A percentile compares a stretch with the other conserved stretches of the same genome.
These are phyloP conservation scores for Actenoides lindsayi DNA, from an alignment of 2,113 vertebrate genomes.

Conservation along the genomic window DNA sequence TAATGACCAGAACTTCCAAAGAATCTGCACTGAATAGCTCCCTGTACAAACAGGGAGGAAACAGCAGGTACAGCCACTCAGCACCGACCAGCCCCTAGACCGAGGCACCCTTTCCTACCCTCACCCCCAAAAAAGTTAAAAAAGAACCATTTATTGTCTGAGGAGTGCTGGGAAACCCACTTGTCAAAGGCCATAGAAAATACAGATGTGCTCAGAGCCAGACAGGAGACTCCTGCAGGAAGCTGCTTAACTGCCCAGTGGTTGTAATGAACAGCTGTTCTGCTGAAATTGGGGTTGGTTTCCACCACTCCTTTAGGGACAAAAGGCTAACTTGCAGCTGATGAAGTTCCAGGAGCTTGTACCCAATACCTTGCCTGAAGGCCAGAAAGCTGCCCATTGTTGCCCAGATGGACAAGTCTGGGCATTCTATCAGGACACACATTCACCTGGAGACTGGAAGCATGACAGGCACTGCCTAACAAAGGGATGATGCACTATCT, in stretches of 20 bases:
- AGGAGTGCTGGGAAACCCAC: not conserved
- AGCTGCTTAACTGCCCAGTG: not conserved
- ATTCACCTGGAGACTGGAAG: not conserved
- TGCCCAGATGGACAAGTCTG: not conserved
- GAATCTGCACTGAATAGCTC: not conserved
- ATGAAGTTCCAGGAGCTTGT: not conserved
- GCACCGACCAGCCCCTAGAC: not conserved
- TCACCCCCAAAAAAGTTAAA: not conserved
- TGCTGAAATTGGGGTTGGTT: not conserved
- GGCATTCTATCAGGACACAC: fast-evolving
- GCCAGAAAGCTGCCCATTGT: fast-evolving
- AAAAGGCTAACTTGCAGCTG: fast-evolving
- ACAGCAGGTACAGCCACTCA: not conserved
- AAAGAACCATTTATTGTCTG: not conserved
- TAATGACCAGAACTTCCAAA: not conserved
- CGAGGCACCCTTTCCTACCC: not conserved
- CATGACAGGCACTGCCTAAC: not conserved
- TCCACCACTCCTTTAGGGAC: not conserved
- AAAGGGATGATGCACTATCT: not conserved
- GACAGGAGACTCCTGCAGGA: not conserved
- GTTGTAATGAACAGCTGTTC: not conserved
- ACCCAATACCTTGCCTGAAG: fast-evolving
- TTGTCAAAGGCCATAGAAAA: not conserved
- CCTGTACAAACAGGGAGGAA: not conserved
- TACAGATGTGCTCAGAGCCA: not conserved